Conservation (phyloP, 1,140 invertebrate species). For the Chrysopa pallens region DNA sequence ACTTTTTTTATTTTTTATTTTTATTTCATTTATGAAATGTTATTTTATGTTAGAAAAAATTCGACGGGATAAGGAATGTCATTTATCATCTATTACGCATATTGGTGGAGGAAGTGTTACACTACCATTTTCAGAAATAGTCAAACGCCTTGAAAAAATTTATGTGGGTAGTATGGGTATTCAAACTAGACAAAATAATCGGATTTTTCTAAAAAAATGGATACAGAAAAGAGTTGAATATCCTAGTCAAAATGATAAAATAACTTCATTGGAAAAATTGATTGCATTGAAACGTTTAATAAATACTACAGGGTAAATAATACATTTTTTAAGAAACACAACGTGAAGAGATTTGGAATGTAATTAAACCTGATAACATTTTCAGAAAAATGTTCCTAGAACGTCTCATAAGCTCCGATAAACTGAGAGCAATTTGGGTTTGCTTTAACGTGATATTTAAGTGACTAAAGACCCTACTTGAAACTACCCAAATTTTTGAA, state of each 20-base stretch:
- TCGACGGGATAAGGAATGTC: conserved; percentile 43
- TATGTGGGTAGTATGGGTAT: conserved; percentile 53
- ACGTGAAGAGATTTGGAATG: too few relatives aligned
- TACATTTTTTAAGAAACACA: too few relatives aligned
- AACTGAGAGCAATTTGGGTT: too few relatives aligned
- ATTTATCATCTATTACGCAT: conserved; percentile 44
- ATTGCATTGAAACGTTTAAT: conserved; percentile 52
- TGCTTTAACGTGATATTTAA: too few relatives aligned
- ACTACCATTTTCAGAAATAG: conserved; percentile 52
- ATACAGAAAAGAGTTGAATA: conserved; percentile 61
- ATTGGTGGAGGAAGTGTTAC: conserved; percentile 39
- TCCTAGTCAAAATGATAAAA: conserved; percentile 41
- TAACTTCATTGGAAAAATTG: conserved; percentile 46
- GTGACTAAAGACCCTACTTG: too few relatives aligned
- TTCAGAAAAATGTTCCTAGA: too few relatives aligned
- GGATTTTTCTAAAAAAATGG: conserved; percentile 60
- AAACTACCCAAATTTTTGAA: too few relatives aligned
- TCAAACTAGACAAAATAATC: conserved; percentile 78
- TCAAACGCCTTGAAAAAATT: conserved; percentile 49
- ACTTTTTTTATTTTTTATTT: too few relatives aligned
- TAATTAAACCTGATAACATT: too few relatives aligned
- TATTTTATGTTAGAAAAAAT: too few relatives aligned
- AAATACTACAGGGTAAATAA: conserved; percentile 36
- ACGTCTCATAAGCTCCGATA: too few relatives aligned
- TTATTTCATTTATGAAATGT: too few relatives aligned